Evolutionary conservation across 2,797 vertebrate species (phyloP).

Genomic region (Leuciscus waleckii): DNA sequence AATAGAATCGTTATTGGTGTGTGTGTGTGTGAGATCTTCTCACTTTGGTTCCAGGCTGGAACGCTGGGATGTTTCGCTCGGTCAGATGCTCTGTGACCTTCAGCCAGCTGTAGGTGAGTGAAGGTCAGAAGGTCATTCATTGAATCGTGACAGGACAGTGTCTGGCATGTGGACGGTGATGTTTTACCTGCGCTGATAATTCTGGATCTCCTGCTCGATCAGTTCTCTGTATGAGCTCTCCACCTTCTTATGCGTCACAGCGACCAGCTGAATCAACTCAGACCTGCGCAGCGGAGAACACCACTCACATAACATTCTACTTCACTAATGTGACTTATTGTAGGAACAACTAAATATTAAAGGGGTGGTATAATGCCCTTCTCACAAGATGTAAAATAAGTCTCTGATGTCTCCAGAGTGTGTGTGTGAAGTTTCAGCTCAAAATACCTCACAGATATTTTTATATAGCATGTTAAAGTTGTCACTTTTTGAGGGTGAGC

Average conservation of each 20-base stretch:
- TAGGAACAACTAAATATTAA: neutral
- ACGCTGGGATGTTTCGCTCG: conserved; percentile 87
- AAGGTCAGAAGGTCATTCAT: conserved; percentile 26
- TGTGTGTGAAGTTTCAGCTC: too few species aligned
- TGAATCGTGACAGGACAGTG: neutral
- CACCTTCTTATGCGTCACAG: conserved; percentile 91
- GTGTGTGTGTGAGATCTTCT: neutral
- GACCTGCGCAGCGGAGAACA: conserved; percentile 77
- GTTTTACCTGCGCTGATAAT: conserved; percentile 91
- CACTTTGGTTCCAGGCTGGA: conserved; percentile 82
- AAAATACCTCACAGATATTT: too few species aligned
- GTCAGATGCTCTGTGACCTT: conserved; percentile 90
- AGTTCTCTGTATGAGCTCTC: conserved; percentile 90
- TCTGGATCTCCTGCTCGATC: conserved; percentile 92
- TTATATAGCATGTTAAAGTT: too few species aligned
- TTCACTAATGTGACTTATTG: neutral
- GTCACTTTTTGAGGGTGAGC: too few species aligned
- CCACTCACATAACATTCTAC: neutral
- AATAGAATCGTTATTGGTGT: too few species aligned
- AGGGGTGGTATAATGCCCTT: too few species aligned
- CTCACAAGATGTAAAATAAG: too few species aligned
- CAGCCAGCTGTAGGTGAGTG: conserved; percentile 82
- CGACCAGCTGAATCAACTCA: conserved; percentile 95
- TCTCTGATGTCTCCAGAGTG: too few species aligned
- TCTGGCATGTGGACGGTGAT: neutral